Evolutionary conservation across 1,140 invertebrate genomes (phyloP).

Genomic region (Drosophila orena): DNA sequence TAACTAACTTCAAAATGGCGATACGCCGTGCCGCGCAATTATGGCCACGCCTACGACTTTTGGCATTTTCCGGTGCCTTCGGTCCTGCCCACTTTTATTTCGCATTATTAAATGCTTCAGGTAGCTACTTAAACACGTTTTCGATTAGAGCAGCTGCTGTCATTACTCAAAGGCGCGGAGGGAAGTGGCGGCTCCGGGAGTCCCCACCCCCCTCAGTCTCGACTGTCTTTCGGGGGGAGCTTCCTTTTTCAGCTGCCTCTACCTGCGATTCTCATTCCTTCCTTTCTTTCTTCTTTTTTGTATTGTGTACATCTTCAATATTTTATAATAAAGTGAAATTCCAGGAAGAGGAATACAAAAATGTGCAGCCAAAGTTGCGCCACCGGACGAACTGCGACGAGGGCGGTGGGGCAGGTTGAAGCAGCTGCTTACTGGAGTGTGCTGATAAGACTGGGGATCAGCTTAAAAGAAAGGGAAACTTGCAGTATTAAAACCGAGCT

Average conservation of each 20-base stretch:
- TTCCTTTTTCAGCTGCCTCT: slow-evolving; percentile 2
- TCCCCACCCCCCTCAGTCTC: not conserved
- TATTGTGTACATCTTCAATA: slow-evolving; percentile 51
- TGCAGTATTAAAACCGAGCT: slow-evolving; percentile 16
- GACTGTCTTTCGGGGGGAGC: slow-evolving; percentile 31
- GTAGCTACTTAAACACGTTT: slow-evolving; percentile 83
- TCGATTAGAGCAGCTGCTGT: slow-evolving; percentile 75
- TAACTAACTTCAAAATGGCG: slow-evolving; percentile 54
- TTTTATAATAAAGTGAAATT: slow-evolving; percentile 63
- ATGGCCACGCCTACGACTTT: slow-evolving; percentile 48
- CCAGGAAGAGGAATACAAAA: slow-evolving; percentile 44
- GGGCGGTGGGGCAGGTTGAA: slow-evolving; percentile 1
- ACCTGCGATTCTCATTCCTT: slow-evolving; percentile 25
- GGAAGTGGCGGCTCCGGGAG: not conserved
- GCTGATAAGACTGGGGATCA: slow-evolving; percentile 55
- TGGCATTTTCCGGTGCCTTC: slow-evolving; percentile 25
- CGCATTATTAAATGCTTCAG: slow-evolving; percentile 74
- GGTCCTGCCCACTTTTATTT: slow-evolving; percentile 48
- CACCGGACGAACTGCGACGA: too few species aligned
- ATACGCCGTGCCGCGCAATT: slow-evolving; percentile 44
- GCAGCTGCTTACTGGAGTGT: slow-evolving; percentile 55
- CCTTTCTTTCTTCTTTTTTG: slow-evolving; percentile 6
- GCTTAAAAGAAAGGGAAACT: slow-evolving; percentile 53
- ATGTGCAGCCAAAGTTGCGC: slow-evolving; percentile 40
- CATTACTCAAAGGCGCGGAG: slow-evolving; percentile 57